Percentiles rank a stretch among this genome's conserved stretches.
Evolutionary conservation across 2,113 vertebrate species (phyloP).

Genomic region (Aldabrachelys gigantea): DNA sequence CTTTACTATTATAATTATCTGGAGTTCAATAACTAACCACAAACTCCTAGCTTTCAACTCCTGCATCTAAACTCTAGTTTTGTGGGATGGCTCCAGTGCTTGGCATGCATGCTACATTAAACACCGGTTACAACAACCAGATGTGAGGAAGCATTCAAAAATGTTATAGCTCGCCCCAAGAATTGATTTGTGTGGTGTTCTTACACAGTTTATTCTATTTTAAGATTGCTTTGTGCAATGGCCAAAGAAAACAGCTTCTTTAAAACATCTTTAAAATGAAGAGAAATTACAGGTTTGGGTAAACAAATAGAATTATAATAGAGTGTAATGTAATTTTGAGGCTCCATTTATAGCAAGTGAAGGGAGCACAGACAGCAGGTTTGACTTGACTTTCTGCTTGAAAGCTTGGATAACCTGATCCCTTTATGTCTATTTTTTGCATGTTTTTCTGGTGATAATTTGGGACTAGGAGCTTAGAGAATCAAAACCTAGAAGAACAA

Average conservation of each 20-base stretch:
- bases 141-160: background rate
- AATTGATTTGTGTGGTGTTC: background rate
- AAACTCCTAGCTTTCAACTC: background rate
- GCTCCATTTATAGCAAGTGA: background rate
- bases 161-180: background rate
- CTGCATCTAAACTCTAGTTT: background rate
- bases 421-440: background rate
- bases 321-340: background rate
- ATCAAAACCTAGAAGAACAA: constrained; percentile 49
- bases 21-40: background rate
- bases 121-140: background rate
- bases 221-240: background rate
- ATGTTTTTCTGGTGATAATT: constrained; percentile 67
- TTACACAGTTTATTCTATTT: background rate
- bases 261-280: background rate
- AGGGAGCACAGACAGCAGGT: constrained; percentile 24
- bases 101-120: constrained; percentile 1
- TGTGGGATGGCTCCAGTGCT: background rate
- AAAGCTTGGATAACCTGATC: background rate
- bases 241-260: constrained; percentile 32
- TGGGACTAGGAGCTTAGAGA: constrained; percentile 70
- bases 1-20: background rate
- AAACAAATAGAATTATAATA: background rate
- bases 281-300: background rate
- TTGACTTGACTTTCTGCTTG: background rate